Evolutionary conservation across 2,888 invertebrate genomes (phyloP), one percentile per base, ranked within the genome.

Genomic region (Platycnemis pennipes): DNA sequence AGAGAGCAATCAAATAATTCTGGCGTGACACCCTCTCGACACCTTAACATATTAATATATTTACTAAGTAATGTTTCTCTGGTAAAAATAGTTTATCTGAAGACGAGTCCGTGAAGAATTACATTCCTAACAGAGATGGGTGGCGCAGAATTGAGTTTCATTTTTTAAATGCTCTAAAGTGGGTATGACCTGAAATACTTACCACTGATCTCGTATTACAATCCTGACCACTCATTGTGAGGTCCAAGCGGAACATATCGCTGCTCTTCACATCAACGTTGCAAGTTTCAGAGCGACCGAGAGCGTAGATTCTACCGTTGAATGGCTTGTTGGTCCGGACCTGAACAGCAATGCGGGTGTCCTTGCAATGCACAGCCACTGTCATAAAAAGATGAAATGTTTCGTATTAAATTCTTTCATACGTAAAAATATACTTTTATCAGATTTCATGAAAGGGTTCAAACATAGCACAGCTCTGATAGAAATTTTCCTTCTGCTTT

Each of bases 191-290:
- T n/a, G n/a, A n/a, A n/a, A n/a, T 95, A 97, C 98, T 98, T 97
- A 99, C 99, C 97, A 99, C 98, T 96, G 99, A 99, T 96, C 99
- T 99, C 37, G 99, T 99, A 96, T 99, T 99, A 96, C 99, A 99
- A 96, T 99, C 99, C 96, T 99, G 99, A 86, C 99, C 99, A 95
- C 97, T 98, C 98, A 99, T 99, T 69, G 99, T 99, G 94, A 99
- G 97, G 96, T 99, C 99, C 95, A 99, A 97, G 95, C 99, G 97
- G 97, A 99, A 99, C 95, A 98, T 97, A 96, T 99, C 99, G 96
- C 99, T 99, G 96, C 99, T 99, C 96, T 98, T 98, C 42, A 99
- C 99, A 96, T 99, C 99, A 95, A 99, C 98, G 97, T 99, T 99
- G 96, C 99, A 99, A 85, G 99, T 99, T 96, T 99, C 99, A 0